phyloP scores from a whole-genome alignment of 1,140 invertebrate genomes.

The Samia ricini region DNA sequence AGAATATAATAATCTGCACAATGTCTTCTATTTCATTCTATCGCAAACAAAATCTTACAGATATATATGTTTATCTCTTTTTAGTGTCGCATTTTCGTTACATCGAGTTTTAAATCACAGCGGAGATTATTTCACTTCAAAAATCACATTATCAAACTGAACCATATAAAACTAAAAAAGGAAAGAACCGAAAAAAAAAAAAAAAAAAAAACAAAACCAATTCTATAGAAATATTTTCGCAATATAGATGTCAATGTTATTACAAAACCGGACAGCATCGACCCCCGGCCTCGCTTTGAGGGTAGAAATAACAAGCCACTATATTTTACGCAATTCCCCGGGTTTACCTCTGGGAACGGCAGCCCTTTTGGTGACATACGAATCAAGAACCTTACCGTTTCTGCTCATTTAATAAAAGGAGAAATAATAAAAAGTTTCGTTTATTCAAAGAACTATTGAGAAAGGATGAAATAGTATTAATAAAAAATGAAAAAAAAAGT shows the following conservation, averaged over 20 bases:
- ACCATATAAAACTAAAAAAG: neutral
- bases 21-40: too few species aligned
- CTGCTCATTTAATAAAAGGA: neutral
- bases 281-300: conserved; percentile 1
- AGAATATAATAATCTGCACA: too few species aligned
- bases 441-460: too few species aligned
- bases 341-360: conserved; percentile 12
- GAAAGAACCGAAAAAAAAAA: too few species aligned
- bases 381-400: neutral
- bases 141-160: too few species aligned
- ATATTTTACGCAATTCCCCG: conserved; percentile 20
- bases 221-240: neutral
- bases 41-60: too few species aligned
- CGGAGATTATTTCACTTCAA: too few species aligned
- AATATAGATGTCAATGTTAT: neutral
- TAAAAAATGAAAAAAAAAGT: too few species aligned
- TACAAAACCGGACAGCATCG: neutral
- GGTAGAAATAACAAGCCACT: conserved; percentile 16
- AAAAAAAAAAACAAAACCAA: neutral
- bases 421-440: neutral
- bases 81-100: too few species aligned
- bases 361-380: conserved; percentile 11
- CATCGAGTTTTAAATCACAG: too few species aligned
- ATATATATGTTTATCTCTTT: too few species aligned
- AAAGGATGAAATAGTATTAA: too few species aligned